Evolutionary conservation across 2,888 invertebrate species (phyloP).

Genomic region (Hipparchia semele): DNA sequence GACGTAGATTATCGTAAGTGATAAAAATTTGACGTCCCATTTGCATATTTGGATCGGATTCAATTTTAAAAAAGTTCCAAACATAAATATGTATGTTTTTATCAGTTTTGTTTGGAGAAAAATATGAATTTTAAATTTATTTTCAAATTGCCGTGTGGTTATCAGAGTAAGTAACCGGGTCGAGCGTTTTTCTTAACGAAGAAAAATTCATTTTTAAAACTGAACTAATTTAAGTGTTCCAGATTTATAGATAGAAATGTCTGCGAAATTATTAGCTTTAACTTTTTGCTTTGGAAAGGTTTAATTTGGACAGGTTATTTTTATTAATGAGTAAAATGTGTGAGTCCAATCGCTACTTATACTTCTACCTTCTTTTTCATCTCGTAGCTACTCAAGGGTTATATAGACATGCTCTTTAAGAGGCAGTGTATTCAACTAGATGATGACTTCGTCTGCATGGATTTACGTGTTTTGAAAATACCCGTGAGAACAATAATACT

Average conservation of each 20-base stretch:
- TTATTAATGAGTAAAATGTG: not conserved
- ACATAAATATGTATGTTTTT: slow-evolving; percentile 31
- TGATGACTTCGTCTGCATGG: not conserved
- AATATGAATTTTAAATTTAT: slow-evolving; percentile 26
- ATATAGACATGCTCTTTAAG: too few species aligned
- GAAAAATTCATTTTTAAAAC: slow-evolving; percentile 23
- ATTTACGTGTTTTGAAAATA: not conserved
- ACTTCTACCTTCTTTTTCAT: too few species aligned
- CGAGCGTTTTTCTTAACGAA: slow-evolving; percentile 24
- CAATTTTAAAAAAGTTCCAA: slow-evolving; percentile 31
- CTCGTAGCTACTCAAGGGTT: too few species aligned
- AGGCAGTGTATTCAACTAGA: not conserved
- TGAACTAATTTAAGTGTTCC: slow-evolving; percentile 20
- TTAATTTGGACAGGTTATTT: not conserved
- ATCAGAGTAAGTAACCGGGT: slow-evolving; percentile 12
- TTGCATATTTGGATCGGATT: slow-evolving; percentile 39
- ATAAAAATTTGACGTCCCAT: slow-evolving; percentile 41
- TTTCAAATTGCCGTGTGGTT: slow-evolving; percentile 22
- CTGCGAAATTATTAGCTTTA: slow-evolving; percentile 3
- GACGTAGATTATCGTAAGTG: slow-evolving; percentile 39
- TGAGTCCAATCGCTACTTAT: not conserved
- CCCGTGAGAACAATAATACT: not conserved
- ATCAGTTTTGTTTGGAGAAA: slow-evolving; percentile 21
- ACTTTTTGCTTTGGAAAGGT: not conserved
- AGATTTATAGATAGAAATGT: slow-evolving; percentile 19